These are phyloP conservation scores for Eucera pruinosa DNA, from an alignment of 2,888 invertebrate genomes.

Conservation along the genomic window DNA sequence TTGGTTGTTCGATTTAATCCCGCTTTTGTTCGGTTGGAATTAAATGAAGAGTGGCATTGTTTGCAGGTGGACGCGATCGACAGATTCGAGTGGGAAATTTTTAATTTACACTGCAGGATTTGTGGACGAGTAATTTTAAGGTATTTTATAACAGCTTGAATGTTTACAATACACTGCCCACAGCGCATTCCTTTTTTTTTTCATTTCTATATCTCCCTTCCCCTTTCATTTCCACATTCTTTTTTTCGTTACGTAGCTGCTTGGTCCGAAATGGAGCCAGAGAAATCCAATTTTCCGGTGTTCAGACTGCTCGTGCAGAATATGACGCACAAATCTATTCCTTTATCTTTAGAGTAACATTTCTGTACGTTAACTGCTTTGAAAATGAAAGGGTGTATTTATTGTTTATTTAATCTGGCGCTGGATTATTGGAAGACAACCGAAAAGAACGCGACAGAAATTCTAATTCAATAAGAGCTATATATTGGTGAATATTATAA, in stretches of 20 bases:
- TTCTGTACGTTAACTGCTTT: neutral
- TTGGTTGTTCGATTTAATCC: slow-evolving; percentile 31
- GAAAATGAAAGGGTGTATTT: slow-evolving; percentile 4
- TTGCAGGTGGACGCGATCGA: slow-evolving; percentile 35
- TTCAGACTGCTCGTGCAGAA: slow-evolving; percentile 71
- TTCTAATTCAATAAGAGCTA: neutral
- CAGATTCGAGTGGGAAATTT: slow-evolving; percentile 57
- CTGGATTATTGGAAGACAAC: neutral
- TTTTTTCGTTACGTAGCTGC: slow-evolving; percentile 22
- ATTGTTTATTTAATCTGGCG: neutral
- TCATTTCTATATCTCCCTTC: slow-evolving; percentile 1
- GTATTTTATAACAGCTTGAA: slow-evolving; percentile 60
- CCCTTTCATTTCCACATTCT: neutral
- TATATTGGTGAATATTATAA: neutral
- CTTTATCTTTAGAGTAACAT: slow-evolving; percentile 48
- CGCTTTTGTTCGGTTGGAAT: slow-evolving; percentile 29
- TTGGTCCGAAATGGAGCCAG: slow-evolving; percentile 69
- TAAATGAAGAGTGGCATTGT: slow-evolving; percentile 36
- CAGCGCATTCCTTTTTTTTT: slow-evolving; percentile 7
- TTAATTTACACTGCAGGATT: slow-evolving; percentile 66
- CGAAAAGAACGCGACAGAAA: neutral
- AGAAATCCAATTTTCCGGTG: slow-evolving; percentile 73
- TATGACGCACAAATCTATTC: slow-evolving; percentile 76
- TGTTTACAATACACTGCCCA: slow-evolving; percentile 43
- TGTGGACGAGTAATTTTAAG: slow-evolving; percentile 57